Conservation (phyloP, 2,113 vertebrate species). For the Cephalopterus ornatus region DNA sequence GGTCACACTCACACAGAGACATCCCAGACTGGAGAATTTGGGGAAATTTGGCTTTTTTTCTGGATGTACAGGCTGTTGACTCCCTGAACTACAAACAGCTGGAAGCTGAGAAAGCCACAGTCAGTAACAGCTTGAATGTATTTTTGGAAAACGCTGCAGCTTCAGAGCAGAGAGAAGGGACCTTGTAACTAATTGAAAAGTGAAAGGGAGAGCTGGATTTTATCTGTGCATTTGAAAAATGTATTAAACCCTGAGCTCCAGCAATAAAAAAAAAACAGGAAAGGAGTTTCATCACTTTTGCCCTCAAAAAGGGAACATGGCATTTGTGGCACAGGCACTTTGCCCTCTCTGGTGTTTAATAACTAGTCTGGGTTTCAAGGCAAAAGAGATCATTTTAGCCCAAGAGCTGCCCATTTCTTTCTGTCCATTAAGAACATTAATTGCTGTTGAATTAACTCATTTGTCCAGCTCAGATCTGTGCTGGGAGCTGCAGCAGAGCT, state of each 20-base stretch:
- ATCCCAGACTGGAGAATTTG: rapidly evolving
- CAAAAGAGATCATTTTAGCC: background rate
- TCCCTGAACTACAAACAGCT: background rate
- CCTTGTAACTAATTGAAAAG: background rate
- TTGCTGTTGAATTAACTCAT: background rate
- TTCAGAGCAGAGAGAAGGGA: background rate
- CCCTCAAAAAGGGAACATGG: background rate
- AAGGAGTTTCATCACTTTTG: background rate
- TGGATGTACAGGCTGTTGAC: background rate
- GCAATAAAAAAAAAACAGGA: background rate
- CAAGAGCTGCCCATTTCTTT: background rate
- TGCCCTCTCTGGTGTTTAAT: background rate
- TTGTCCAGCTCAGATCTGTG: background rate
- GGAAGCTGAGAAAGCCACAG: background rate
- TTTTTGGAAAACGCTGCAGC: background rate
- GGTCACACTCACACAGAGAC: background rate
- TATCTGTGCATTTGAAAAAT: background rate
- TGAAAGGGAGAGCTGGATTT: background rate
- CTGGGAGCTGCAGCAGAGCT: background rate
- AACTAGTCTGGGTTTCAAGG: background rate
- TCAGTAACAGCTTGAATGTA: background rate
- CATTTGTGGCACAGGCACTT: rapidly evolving
- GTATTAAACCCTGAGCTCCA: background rate
- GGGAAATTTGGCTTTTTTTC: background rate
- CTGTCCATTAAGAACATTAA: background rate